Base-by-base conservation (phyloP, 2,797 vertebrate species). In the Morus bassanus region DNA sequence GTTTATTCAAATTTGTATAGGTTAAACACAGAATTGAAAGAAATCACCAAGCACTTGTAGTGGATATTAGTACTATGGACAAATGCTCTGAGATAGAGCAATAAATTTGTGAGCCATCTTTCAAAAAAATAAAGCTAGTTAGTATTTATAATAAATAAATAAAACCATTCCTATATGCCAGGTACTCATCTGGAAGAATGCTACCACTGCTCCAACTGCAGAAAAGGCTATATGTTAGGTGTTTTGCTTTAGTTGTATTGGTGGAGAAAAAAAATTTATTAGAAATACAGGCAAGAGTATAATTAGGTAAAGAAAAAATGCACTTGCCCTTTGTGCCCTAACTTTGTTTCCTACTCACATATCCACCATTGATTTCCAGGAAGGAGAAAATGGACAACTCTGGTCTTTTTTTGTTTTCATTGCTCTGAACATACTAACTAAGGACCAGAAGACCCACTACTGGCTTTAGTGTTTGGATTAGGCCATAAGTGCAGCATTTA, bases 261-360 rank as follows among this genome's bases (percentile, higher is more conserved):
- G n/a, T 21, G 37, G 2, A 4, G 4, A 2, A 1, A 6, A 12
- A 73, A 33, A 78, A 76, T 88, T 93, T 31, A 86, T 90, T 89
- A 96, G 69, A 92, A 89, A 96, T 84, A 95, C 96, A 95, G 51
- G 51, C 33, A 67, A 93, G 56, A 89, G 57, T 35, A 94, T 89
- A 97, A 97, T 94, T 93, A 94, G 22, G 57, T 79, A 63, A 96
- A 94, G 69, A 78, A 94, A 82, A 92, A 95, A 94, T 59, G 17
- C 50, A 63, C 39, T 83, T 91, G 87, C n/a, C 48, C 53, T 81
- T 91, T 60, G 67, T 74, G 33, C 63, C 84, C 63, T 88, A 94
- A 94, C 63, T 95, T 85, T 56, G 57, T 91, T 93, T 93, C 73
- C 80, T 87, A 63, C 35, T 90, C 31, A 37, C 16, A 45, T 56